phyloP scores from a whole-genome alignment of 2,888 invertebrate species.

The Julus scandinavius region DNA sequence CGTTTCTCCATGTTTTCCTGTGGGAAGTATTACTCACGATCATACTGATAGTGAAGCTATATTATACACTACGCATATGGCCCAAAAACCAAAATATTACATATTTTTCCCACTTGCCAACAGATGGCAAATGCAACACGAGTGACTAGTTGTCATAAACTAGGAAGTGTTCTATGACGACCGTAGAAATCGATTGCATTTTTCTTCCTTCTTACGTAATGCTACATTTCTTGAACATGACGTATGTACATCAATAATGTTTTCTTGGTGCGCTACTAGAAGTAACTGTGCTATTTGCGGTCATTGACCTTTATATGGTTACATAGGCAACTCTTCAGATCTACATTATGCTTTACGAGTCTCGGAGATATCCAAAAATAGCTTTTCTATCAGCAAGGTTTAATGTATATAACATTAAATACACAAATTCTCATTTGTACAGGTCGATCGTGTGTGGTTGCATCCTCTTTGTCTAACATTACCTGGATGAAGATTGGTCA shows the following conservation, averaged over 20 bases:
- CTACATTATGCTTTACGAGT: not conserved
- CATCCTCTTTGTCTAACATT: not conserved
- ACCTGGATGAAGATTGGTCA: not conserved
- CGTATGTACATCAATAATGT: conserved; percentile 42
- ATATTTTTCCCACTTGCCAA: not conserved
- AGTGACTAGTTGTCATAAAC: conserved; percentile 35
- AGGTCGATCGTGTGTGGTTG: not conserved
- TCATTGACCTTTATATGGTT: conserved; percentile 50
- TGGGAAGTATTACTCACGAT: not conserved
- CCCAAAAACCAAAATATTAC: not conserved
- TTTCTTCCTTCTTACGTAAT: not conserved
- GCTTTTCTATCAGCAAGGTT: not conserved
- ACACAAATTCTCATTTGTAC: conserved; percentile 42
- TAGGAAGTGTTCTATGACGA: conserved; percentile 17
- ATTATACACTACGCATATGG: not conserved
- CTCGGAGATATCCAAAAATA: conserved; percentile 6
- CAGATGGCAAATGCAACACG: conserved; percentile 42
- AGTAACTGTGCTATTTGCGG: conserved; percentile 50
- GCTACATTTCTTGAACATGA: conserved; percentile 39
- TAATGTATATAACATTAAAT: not conserved
- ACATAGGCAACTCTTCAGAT: conserved; percentile 43
- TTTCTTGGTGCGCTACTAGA: not conserved
- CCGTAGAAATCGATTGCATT: conserved; percentile 1
- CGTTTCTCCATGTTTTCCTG: not conserved
- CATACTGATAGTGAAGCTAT: not conserved